Base-by-base conservation (phyloP, 1,140 invertebrate species). In the Stegodyphus dumicola region DNA sequence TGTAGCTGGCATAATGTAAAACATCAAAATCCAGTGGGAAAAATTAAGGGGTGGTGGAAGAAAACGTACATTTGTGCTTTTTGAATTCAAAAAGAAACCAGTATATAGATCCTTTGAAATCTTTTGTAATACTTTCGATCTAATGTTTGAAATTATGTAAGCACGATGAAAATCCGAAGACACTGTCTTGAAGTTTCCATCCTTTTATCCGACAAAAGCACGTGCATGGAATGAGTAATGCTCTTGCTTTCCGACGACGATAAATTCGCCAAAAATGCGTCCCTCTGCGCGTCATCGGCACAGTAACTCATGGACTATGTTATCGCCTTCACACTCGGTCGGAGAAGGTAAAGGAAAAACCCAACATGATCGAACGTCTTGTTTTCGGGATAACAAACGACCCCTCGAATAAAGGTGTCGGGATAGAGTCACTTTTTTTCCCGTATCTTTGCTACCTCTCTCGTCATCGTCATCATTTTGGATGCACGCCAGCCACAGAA, bases 301-400 rank as follows among this genome's bases (percentile, higher is more conserved):
- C 11, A 71, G 75, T 51, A 48, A 65, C 75, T 77, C 54, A 65
- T 77, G 56, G 48, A 33, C 56, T 17, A 3, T 53, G 70, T 83
- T 83, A 83, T 83, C 79, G 79, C 66, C 70, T 83, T 83, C 79
- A 83, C 79, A 83, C 70, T 66, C 56, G 79, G 79, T 48, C 79
- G 79, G 69, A 83, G 79, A 71, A 49, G 56, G 49, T 15, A 60
- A 56, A 15, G 52, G 49, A 65, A 74, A 74, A 75, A 75, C 71
- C 53, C 56, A n/a, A 74, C 79, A 75, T 83, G 70, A 83, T 83
- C 79, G 79, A 83, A 83, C 60, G 79, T 83, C 79, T 83, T 83
- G 79, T 83, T 83, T 83, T 71, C 18, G 10, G 5, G 51, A 66
- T 33, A 66, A 66, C 49, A 75, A 74, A 60, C 69, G 56, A 52